Conservation (phyloP, 2,113 vertebrate genomes). For the Asarcornis scutulata region DNA sequence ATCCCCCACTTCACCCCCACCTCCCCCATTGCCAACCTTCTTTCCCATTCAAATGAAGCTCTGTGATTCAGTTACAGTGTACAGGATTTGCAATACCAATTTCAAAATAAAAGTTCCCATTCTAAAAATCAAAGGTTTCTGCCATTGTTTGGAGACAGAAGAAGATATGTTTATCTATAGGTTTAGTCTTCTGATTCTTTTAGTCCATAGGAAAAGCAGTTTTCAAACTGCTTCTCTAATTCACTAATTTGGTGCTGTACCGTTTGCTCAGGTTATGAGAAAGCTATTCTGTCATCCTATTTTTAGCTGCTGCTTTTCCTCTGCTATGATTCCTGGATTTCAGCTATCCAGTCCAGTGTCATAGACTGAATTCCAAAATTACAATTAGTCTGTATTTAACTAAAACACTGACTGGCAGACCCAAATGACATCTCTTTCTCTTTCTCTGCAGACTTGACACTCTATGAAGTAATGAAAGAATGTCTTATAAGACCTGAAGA, state of each 20-base stretch:
- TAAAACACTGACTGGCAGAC: neutral
- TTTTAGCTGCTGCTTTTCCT: neutral
- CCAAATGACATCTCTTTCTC: neutral
- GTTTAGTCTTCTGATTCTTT: neutral
- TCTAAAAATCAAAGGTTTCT: neutral
- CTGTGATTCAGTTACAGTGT: neutral
- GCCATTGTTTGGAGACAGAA: neutral
- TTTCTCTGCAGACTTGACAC: neutral
- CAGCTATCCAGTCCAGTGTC: neutral
- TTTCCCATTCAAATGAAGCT: neutral
- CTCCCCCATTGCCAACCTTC: neutral
- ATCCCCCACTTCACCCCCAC: neutral
- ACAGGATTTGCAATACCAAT: neutral
- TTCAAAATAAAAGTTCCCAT: neutral
- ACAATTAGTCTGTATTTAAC: neutral
- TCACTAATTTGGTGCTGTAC: neutral
- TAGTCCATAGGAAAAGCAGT: neutral
- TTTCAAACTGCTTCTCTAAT: neutral
- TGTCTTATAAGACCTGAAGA: fast-evolving
- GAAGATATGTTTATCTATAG: neutral
- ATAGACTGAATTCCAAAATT: neutral
- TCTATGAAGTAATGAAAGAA: neutral
- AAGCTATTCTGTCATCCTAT: neutral
- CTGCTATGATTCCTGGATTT: neutral
- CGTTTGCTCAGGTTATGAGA: neutral